phyloP scores from a whole-genome alignment of 1,140 invertebrate species.

The Brachionus angularis region DNA sequence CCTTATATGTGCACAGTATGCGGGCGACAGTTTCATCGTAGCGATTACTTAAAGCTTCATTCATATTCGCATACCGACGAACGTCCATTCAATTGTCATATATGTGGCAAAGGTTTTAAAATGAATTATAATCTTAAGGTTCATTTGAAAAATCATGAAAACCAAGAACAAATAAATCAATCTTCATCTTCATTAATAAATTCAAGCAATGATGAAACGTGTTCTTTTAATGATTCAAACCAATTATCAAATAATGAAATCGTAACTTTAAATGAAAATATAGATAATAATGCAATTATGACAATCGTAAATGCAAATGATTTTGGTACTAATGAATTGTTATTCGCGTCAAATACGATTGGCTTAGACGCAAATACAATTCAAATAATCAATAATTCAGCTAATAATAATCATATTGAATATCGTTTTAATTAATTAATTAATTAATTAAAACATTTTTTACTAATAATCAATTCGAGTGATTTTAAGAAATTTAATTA shows the following conservation, averaged over 20 bases:
- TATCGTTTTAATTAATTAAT: too few relatives aligned
- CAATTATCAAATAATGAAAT: not conserved
- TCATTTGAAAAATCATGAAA: conserved; percentile 79
- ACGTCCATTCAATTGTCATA: conserved; percentile 66
- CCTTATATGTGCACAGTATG: conserved; percentile 97
- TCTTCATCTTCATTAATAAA: not conserved
- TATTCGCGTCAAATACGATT: not conserved
- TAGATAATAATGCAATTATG: too few relatives aligned
- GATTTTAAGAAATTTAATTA: too few relatives aligned
- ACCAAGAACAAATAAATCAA: conserved; percentile 7
- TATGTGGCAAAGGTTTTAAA: conserved; percentile 59
- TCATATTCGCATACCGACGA: conserved; percentile 76
- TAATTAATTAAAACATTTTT: too few relatives aligned
- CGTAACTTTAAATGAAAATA: too few relatives aligned
- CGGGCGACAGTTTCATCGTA: conserved; percentile 90
- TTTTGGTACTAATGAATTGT: too few relatives aligned
- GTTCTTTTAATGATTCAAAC: not conserved
- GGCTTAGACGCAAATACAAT: not conserved
- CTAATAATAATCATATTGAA: not conserved
- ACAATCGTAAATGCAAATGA: too few relatives aligned
- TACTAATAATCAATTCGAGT: too few relatives aligned
- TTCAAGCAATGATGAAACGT: not conserved
- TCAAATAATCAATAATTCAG: not conserved
- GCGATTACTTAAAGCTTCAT: conserved; percentile 94
- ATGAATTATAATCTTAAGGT: conserved; percentile 98